A percentile compares a stretch with the other conserved stretches of the same genome.
phyloP scores from a whole-genome alignment of 2,113 vertebrate species.

The Benitochromis conjunctus region DNA sequence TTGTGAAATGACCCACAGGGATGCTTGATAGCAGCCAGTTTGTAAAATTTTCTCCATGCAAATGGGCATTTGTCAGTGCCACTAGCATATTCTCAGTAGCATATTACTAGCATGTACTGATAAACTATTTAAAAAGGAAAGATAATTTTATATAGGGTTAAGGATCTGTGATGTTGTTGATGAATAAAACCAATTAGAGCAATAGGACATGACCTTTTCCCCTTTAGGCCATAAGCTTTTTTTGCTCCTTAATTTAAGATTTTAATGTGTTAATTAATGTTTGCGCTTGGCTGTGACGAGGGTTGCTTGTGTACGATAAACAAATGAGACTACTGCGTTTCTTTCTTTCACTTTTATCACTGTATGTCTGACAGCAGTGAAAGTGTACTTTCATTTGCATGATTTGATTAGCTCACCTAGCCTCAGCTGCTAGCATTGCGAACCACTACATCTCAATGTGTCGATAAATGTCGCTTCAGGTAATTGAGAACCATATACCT shows the following conservation, averaged over 20 bases:
- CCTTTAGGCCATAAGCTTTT: not conserved
- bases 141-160: not conserved
- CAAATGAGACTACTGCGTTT: not conserved
- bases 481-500: not conserved
- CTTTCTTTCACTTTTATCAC: not conserved
- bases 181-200: not conserved
- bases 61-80: not conserved
- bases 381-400: not conserved
- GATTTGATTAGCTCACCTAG: not conserved
- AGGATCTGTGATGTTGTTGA: not conserved
- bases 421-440: not conserved
- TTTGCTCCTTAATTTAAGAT: not conserved
- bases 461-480: not conserved
- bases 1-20: not conserved
- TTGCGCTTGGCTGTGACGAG: not conserved
- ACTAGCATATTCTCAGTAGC: not conserved
- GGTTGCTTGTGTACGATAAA: not conserved
- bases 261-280: not conserved
- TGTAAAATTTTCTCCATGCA: not conserved
- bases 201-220: not conserved
- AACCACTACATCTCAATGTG: not conserved
- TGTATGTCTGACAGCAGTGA: not conserved
- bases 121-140: too few relatives aligned
- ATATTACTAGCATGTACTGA: not conserved
- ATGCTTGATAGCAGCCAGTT: not conserved